These are phyloP conservation scores for Papio anubis DNA, from an alignment of 2,113 vertebrate species.

Conservation along the genomic window DNA sequence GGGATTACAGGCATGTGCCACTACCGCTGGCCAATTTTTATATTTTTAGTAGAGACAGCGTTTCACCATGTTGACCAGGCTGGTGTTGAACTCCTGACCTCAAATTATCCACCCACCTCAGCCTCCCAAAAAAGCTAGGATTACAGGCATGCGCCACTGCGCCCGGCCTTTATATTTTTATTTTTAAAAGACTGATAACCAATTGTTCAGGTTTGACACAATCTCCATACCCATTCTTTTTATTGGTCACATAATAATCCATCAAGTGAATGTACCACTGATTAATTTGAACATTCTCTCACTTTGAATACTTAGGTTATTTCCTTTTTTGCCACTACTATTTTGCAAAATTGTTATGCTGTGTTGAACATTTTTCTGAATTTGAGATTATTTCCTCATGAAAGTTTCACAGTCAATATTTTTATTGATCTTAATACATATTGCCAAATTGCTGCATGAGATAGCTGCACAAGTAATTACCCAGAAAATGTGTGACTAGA, in stretches of 20 bases:
- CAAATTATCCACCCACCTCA: no score
- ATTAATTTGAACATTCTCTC: neutral
- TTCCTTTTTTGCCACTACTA: neutral
- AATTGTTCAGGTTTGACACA: neutral
- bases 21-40: no score
- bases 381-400: constrained; percentile 48
- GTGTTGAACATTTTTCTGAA: constrained; percentile 1
- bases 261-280: neutral
- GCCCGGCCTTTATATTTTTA: neutral
- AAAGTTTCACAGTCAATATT: constrained; percentile 62
- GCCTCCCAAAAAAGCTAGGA: no score
- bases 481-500: neutral
- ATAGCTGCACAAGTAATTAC: neutral
- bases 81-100: no score
- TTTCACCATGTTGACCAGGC: no score
- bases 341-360: neutral
- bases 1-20: no score
- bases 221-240: neutral
- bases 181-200: neutral
- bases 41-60: no score
- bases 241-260: neutral
- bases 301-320: neutral
- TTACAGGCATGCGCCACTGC: no score
- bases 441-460: constrained; percentile 53
- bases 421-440: neutral